These are phyloP conservation scores for Drosophila ironensis DNA, from an alignment of 1,140 invertebrate genomes.

Conservation along the genomic window DNA sequence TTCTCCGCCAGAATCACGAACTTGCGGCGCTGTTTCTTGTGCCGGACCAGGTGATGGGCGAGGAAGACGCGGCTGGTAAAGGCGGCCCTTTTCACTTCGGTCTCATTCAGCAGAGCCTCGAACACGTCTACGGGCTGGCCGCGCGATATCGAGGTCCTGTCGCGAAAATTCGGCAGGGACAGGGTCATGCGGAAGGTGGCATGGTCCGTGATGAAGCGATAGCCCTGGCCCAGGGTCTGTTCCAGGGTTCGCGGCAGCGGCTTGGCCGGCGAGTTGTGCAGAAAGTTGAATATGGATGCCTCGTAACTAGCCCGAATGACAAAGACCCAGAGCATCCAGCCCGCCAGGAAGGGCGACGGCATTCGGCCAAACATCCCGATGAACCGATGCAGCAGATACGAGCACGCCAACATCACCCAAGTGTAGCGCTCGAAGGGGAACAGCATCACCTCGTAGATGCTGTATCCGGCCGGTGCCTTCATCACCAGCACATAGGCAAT, in stretches of 20 bases:
- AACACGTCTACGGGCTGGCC: slow-evolving; percentile 55
- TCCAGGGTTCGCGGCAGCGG: slow-evolving; percentile 45
- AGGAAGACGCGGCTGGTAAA: slow-evolving; percentile 43
- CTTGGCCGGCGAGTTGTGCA: slow-evolving; percentile 55
- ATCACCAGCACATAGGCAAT: slow-evolving; percentile 49
- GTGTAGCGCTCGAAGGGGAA: slow-evolving; percentile 32
- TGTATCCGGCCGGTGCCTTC: slow-evolving; percentile 13
- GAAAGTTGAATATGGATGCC: slow-evolving; percentile 49
- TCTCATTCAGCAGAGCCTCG: slow-evolving; percentile 21
- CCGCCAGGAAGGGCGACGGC: slow-evolving; percentile 1
- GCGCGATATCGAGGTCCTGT: slow-evolving; percentile 1
- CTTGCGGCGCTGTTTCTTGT: neutral
- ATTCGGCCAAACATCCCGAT: neutral
- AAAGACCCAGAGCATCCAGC: slow-evolving; percentile 40
- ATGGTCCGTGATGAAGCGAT: slow-evolving; percentile 46
- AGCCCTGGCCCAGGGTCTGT: slow-evolving; percentile 13
- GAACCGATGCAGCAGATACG: neutral
- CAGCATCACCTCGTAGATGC: slow-evolving; percentile 60
- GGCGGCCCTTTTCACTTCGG: neutral
- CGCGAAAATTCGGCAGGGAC: slow-evolving; percentile 3
- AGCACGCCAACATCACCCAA: slow-evolving; percentile 31
- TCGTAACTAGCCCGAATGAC: slow-evolving; percentile 51
- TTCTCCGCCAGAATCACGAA: slow-evolving; percentile 34
- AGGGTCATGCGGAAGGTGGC: slow-evolving; percentile 51
- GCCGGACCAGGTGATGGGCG: slow-evolving; percentile 15